Evolutionary conservation across 2,113 vertebrate genomes (phyloP).

Genomic region (Empidonax traillii): DNA sequence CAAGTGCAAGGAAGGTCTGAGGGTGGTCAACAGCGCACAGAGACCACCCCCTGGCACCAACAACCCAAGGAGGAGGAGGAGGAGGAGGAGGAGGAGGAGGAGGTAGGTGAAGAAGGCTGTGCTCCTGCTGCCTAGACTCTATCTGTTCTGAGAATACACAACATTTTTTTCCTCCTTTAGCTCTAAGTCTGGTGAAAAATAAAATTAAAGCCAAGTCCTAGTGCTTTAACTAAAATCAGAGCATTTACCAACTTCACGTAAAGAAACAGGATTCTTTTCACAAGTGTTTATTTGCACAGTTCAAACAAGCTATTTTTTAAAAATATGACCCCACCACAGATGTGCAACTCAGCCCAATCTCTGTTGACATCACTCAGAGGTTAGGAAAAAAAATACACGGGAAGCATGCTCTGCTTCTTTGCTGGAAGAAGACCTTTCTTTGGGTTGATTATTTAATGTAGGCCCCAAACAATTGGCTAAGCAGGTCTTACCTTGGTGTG

Average conservation of each 20-base stretch:
- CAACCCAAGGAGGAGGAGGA: background rate
- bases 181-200: background rate
- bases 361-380: background rate
- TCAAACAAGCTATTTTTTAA: background rate
- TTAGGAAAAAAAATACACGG: background rate
- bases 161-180: background rate
- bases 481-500: background rate
- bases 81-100: background rate
- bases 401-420: background rate
- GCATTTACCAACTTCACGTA: slow-evolving; percentile 5
- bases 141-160: background rate
- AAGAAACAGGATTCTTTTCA: slow-evolving; percentile 11
- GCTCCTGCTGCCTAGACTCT: background rate
- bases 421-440: background rate
- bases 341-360: background rate
- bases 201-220: slow-evolving; percentile 6
- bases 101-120: background rate
- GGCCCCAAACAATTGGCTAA: background rate
- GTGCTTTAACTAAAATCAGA: slow-evolving; percentile 3
- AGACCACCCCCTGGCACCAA: background rate
- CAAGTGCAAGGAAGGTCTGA: background rate
- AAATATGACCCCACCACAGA: background rate
- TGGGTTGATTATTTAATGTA: background rate
- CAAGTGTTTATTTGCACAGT: slow-evolving; percentile 11
- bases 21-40: background rate